These are phyloP conservation scores for Camptogramma bilineatum DNA, from an alignment of 2,888 invertebrate species.

Conservation along the genomic window DNA sequence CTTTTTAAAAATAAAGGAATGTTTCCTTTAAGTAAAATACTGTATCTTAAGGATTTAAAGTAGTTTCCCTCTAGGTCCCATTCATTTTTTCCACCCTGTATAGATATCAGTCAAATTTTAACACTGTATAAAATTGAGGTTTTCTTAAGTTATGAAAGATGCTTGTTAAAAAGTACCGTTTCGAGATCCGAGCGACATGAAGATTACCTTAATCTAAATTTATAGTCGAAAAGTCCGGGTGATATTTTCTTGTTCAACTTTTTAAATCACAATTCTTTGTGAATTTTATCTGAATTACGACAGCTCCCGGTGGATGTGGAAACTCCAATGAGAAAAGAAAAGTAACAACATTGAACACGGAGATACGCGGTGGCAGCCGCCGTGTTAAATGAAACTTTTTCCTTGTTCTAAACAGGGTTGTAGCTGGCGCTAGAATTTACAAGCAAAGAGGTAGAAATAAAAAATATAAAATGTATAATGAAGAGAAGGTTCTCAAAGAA, in stretches of 20 bases:
- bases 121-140: constrained; percentile 4
- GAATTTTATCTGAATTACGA: constrained; percentile 46
- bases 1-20: too few relatives aligned
- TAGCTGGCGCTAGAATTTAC: constrained; percentile 1
- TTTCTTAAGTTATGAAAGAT: constrained; percentile 1
- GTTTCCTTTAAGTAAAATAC: too few relatives aligned
- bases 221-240: constrained; percentile 24
- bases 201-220: constrained; percentile 27
- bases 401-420: constrained; percentile 28
- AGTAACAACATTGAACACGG: constrained; percentile 46
- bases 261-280: constrained; percentile 45
- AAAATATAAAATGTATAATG: too few relatives aligned
- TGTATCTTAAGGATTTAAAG: too few relatives aligned
- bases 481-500: too few relatives aligned
- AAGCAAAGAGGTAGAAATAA: not conserved
- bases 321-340: constrained; percentile 46
- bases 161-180: constrained; percentile 6
- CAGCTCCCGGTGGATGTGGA: constrained; percentile 42
- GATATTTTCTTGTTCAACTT: constrained; percentile 42
- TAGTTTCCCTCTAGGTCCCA: too few relatives aligned
- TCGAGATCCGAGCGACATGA: constrained; percentile 17
- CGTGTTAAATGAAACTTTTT: constrained; percentile 48
- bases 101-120: not conserved
- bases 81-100: not conserved
- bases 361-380: constrained; percentile 45